Percentiles rank a stretch among this genome's conserved stretches.
phyloP scores from a whole-genome alignment of 2,797 vertebrate species.

The Miichthys miiuy region DNA sequence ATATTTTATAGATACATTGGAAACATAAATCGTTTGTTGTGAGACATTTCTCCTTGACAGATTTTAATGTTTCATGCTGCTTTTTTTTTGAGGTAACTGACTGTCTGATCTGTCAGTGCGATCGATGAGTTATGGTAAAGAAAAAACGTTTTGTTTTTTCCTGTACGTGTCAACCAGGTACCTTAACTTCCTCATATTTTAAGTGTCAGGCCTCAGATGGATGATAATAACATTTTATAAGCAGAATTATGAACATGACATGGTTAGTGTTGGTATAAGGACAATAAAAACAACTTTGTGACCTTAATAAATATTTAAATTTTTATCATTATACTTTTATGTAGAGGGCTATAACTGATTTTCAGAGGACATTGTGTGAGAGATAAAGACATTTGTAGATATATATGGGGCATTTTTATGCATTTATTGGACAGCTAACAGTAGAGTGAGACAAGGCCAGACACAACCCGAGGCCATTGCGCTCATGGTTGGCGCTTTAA shows the following conservation, averaged over 20 bases:
- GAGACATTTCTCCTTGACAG: slow-evolving; percentile 1
- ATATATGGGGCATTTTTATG: neutral
- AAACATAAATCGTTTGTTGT: slow-evolving; percentile 2
- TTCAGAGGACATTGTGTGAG: neutral
- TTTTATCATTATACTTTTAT: slow-evolving; percentile 6
- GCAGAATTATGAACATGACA: neutral
- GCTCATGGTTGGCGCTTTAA: neutral
- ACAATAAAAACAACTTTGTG: neutral
- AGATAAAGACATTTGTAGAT: slow-evolving; percentile 6
- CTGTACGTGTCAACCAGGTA: neutral
- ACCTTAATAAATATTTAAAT: slow-evolving; percentile 5
- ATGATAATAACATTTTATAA: neutral
- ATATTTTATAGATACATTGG: neutral
- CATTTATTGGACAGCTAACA: neutral
- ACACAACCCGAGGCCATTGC: neutral
- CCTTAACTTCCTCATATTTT: neutral
- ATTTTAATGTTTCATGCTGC: slow-evolving; percentile 16
- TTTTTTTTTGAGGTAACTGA: neutral
- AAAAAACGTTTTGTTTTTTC: neutral
- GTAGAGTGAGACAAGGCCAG: neutral
- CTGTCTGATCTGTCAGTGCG: neutral
- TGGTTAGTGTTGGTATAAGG: neutral
- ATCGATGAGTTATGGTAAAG: neutral
- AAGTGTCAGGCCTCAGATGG: neutral
- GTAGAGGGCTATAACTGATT: neutral